These are phyloP conservation scores for Zosterops pallidus DNA, from an alignment of 2,113 vertebrate species.

Conservation along the genomic window DNA sequence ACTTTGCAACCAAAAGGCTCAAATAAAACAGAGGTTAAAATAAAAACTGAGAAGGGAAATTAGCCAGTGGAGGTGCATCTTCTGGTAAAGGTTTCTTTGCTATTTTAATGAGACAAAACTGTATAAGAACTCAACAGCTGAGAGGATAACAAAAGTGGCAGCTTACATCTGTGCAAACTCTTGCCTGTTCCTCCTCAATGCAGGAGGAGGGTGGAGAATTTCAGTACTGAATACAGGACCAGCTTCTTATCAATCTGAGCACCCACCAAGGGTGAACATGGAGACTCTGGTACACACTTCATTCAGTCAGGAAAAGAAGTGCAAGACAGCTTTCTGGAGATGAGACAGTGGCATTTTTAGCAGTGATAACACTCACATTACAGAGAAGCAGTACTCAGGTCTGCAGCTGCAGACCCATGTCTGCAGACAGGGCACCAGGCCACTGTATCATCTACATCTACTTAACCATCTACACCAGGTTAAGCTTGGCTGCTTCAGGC, in stretches of 20 bases:
- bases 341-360: background rate
- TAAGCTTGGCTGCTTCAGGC: background rate
- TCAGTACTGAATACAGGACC: background rate
- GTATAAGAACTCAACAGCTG: background rate
- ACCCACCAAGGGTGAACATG: background rate
- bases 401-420: rapidly evolving
- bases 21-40: background rate
- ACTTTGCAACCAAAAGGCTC: background rate
- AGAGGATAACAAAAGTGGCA: background rate
- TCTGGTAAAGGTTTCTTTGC: background rate
- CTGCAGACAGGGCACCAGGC: background rate
- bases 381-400: background rate
- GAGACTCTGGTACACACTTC: background rate
- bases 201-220: background rate
- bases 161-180: background rate
- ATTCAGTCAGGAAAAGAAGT: background rate
- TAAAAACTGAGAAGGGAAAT: background rate
- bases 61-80: background rate
- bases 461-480: no score
- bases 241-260: background rate
- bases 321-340: background rate
- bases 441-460: no score
- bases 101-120: background rate
- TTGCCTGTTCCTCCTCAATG: background rate
- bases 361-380: background rate